A percentile compares a stretch with the other conserved stretches of the same genome.
Evolutionary conservation across 2,113 vertebrate species (phyloP).

Genomic region (Syrrhaptes paradoxus): DNA sequence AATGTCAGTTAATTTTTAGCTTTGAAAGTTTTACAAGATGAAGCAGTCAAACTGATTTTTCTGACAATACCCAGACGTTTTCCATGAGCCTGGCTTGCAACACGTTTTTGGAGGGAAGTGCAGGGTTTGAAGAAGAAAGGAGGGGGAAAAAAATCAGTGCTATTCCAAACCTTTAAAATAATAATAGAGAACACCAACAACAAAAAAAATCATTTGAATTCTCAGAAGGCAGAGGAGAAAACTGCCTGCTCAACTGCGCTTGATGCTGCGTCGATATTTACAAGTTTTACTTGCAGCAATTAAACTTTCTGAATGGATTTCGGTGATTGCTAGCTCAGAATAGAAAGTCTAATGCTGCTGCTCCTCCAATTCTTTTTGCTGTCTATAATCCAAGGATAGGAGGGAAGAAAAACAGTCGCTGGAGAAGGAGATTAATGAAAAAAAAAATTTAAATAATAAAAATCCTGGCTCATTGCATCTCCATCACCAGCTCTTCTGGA

Average conservation of each 20-base stretch:
- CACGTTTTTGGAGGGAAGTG: neutral
- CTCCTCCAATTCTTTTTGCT: neutral
- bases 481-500: neutral
- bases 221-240: neutral
- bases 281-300: conserved; percentile 27
- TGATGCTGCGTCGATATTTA: neutral
- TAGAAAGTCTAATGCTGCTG: neutral
- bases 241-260: neutral
- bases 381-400: neutral
- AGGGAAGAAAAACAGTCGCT: neutral
- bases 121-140: neutral
- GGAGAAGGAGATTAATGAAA: neutral
- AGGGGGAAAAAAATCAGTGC: too few species aligned
- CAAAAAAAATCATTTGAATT: neutral
- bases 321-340: neutral
- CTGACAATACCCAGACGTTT: conserved; percentile 21
- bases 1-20: conserved; percentile 66
- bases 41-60: conserved; percentile 50
- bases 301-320: conserved; percentile 40
- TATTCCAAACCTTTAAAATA: neutral
- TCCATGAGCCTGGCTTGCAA: neutral
- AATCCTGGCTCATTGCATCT: neutral
- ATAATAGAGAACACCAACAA: neutral
- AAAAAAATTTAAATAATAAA: neutral
- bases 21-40: conserved; percentile 54